Evolutionary conservation across 2,888 invertebrate genomes (phyloP), one percentile per base, ranked within the genome.

Genomic region (Drosophila anomelani): DNA sequence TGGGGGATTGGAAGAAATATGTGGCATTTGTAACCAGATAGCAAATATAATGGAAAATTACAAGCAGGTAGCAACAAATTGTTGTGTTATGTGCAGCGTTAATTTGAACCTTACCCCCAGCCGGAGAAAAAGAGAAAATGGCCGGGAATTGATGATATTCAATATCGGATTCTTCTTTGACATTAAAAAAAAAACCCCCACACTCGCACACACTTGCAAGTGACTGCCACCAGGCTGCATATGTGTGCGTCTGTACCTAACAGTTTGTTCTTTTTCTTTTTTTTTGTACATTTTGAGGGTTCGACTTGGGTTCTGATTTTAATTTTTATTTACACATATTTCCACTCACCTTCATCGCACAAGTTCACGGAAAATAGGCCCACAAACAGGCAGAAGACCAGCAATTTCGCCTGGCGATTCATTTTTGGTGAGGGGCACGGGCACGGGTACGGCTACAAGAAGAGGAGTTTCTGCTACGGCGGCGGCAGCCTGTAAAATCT

Each of bases 311-410:
- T 44, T 47, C 61, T 10, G 8, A 17, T 32, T 20, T 41, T 12
- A 7, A 15, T 20, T 32, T 12, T 26, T 4, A 38, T 59, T 39
- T 13, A 23, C 15, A 15, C 17, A 4, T 15, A 58, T 41, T 20
- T 53, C 15, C 89, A 23, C 89, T 86, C 75, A 81, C 86, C 73
- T 61, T 78, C 81, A 32, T 70, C 71, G 26, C 46, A 67, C 26
- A 67, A 49, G 63, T 80, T 74, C 41, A 82, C 80, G 55, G 81
- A 78, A 73, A 91, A 80, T 54, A 91, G 78, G 59, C 83, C 91
- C 29, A 89, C 82, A 46, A 91, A 81, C 58, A 91, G 76, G 78
- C 77, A 90, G 64, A 90, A 59, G 60, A 90, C 71, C 78, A 90
- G 71, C 83, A 79, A 78, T 67, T 79, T 84, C 46, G 80, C 63